Evolutionary conservation across 2,888 invertebrate genomes (phyloP), one percentile per base, ranked within the genome.

Genomic region (Eristalis intricaria): DNA sequence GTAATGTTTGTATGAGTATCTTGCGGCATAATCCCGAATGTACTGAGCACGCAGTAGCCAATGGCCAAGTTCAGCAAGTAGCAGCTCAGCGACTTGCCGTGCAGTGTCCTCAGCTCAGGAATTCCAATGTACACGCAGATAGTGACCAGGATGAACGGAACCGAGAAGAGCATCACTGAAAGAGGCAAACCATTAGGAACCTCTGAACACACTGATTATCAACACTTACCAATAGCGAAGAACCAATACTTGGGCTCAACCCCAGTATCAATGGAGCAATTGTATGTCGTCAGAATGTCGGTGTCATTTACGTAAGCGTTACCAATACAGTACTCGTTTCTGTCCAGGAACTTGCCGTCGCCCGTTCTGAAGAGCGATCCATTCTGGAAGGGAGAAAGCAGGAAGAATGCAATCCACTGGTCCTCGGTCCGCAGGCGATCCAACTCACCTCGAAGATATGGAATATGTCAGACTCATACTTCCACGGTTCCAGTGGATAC

Each of bases 71-170:
- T 95, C 1, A 94, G 93, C 43, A 96, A 95, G 91, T 97, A 97
- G 80, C 96, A 95, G 94, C 96, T 96, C 83, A 97, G 92, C 0
- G 96, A 96, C 93, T 95, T n/a, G n/a, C n/a, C n/a, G n/a, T n/a
- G n/a, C n/a, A n/a, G n/a, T n/a, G n/a, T n/a, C n/a, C n/a, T n/a
- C 50, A 96, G 92, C 88, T 97, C 96, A 0, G 96, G 95, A 75
- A 96, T 94, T 65, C 95, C 92, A 4, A 95, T 95, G 91, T 97
- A 97, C 0, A 96, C 96, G 60, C 96, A 89, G 89, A 97, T 95
- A 2, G 97, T 97, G 0, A 95, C 94, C 69, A 96, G 90, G 58
- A 97, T 94, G 89, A 97, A 97, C 2, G 96, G 96, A 79, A 96
- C 94, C 2, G 96, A 96, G 26, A 96, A 94, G 3, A 96, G 92